Evolutionary conservation across 2,888 invertebrate species (phyloP), one percentile per base, ranked within the genome.

Genomic region (Noctua janthe): DNA sequence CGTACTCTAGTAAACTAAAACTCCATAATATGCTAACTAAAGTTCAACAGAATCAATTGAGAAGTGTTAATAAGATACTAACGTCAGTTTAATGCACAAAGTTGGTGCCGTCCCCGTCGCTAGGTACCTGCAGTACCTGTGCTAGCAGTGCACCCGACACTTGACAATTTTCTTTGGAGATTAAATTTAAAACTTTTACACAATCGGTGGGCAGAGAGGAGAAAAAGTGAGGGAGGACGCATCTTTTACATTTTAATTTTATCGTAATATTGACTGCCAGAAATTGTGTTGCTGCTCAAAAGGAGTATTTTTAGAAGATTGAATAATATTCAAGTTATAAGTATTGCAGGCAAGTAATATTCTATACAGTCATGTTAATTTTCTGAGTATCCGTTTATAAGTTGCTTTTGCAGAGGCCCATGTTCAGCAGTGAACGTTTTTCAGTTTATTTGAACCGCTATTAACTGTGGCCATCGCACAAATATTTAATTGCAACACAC

Each of bases 1-100:
- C 47, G 47, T 8, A 54, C 17, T 47, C 5, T 29, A 64, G 5
- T 43, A 4, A 67, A 49, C 13, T 59, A 17, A 64, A 67, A 72
- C 17, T 81, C 1, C 47, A 59, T 62, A 70, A 62, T 23, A 79
- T 70, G 35, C 35, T 13, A 73, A 15, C 64, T 15, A 66, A 75
- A 62, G 17, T 71, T 73, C 56, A 49, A 64, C 43, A 49, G 49
- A 87, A 80, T 85, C 71, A 54, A 82, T 82, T 67, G 79, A 43
- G 59, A 64, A 76, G 47, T 71, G 71, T 76, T 78, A 80, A 76
- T 77, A 80, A 78, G 76, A 35, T 66, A 71, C 76, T 81, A 81
- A 80, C 76, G 71, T 74, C 76, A 82, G 67, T 71, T 83, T 83
- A 74, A 83, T 80, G 83, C 69, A 66, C 47, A 67, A 86, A 87